Evolutionary conservation across 2,113 vertebrate genomes (phyloP), one percentile per base, ranked within the genome.

Genomic region (Aleadryas rufinucha): DNA sequence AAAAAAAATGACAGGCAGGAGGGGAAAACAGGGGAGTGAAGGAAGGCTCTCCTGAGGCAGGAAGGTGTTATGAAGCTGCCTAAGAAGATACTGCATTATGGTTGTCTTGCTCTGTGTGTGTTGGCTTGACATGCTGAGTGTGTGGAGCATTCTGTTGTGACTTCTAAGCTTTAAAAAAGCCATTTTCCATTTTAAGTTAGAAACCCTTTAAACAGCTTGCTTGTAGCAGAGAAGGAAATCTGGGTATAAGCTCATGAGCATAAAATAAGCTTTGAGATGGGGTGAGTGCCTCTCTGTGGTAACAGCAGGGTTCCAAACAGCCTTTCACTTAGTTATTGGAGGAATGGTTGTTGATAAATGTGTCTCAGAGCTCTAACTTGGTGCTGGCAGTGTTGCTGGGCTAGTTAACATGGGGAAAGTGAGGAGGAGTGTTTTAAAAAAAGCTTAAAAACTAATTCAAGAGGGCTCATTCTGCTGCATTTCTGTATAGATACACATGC

Each of bases 131-230:
- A 1, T 59, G 60, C 79, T 78, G 72, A 56, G 54, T 0, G 0
- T 70, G 44, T 74, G 47, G 35, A 89, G 27, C 47, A 90, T 86
- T 81, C 50, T 92, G 59, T 49, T 87, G 33, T 78, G 63, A 76
- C 33, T 90, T 95, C n/a, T 79, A 78, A 78, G 72, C 33, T 85
- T 80, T 68, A 56, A 84, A 60, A 84, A 89, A 87, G 24, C 11
- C 14, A 13, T 77, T 90, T 94, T 85, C 63, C 42, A 74, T 90
- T 95, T 91, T 84, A 87, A 82, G 81, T 71, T 88, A 80, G 53
- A 75, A 95, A 65, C 52, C 26, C 54, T 86, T 96, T 90, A 92
- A 95, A 92, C 50, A 83, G 75, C 78, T 95, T 83, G 63, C 71
- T 95, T 83, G 63, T 93, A 83, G 70, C 52, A 52, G 63, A 53